A percentile compares a stretch with the other conserved stretches of the same genome.
phyloP scores from a whole-genome alignment of 2,797 vertebrate genomes.

The Pteropus rufus region DNA sequence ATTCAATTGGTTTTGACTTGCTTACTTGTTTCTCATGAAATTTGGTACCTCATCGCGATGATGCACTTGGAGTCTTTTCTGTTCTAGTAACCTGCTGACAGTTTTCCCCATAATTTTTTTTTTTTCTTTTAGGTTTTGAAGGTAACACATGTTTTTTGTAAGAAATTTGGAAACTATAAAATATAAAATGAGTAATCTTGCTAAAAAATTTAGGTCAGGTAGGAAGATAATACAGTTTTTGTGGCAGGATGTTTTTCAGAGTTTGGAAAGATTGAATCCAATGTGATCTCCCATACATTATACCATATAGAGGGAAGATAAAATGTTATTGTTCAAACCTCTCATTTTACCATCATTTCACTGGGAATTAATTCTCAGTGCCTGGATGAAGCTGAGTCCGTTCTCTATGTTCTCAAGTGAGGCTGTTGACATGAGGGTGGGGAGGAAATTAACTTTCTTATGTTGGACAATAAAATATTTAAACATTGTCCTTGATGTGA shows the following conservation, averaged over 20 bases:
- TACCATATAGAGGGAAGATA: slow-evolving; percentile 19
- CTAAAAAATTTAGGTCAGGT: not conserved
- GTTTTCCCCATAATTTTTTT: not conserved
- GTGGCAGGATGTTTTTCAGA: slow-evolving; percentile 7
- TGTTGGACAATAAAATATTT: not conserved
- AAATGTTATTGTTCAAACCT: slow-evolving; percentile 11
- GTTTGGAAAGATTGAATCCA: not conserved
- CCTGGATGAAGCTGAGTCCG: not conserved
- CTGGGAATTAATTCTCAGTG: slow-evolving; percentile 15
- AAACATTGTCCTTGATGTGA: not conserved
- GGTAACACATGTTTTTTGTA: not conserved
- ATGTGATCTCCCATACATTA: not conserved
- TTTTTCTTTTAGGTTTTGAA: not conserved
- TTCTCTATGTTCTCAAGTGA: not conserved
- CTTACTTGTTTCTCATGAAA: not conserved
- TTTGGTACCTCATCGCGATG: not conserved
- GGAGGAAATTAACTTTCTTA: not conserved
- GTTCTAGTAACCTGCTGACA: not conserved
- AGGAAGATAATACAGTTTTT: slow-evolving; percentile 11
- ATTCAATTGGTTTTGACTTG: not conserved
- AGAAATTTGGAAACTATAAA: not conserved
- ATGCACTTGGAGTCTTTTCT: not conserved
- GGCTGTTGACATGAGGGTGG: not conserved
- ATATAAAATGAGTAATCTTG: not conserved
- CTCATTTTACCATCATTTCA: slow-evolving; percentile 41